phyloP scores from a whole-genome alignment of 1,140 invertebrate species.

The Diplogasteroides magnus region DNA sequence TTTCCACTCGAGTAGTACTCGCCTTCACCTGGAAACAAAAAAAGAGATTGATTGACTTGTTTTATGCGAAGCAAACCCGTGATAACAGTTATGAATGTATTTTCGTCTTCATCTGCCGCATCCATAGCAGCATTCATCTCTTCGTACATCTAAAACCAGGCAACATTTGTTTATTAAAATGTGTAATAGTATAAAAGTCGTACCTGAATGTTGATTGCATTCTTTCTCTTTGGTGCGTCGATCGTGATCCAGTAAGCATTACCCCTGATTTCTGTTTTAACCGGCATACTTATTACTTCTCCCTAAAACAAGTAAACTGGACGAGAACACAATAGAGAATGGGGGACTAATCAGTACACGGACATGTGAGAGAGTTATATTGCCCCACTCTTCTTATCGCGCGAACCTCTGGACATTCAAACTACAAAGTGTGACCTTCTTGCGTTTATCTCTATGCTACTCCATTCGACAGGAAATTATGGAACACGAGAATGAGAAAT shows the following conservation, averaged over 20 bases:
- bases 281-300: too few species aligned
- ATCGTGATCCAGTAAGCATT: neutral
- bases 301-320: too few species aligned
- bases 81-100: conserved; percentile 28
- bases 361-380: too few species aligned
- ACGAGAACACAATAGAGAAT: too few species aligned
- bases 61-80: conserved; percentile 12
- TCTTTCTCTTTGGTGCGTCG: neutral
- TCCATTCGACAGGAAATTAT: too few species aligned
- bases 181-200: neutral
- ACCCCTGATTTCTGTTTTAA: neutral
- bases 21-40: conserved; percentile 62
- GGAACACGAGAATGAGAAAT: too few species aligned
- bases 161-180: conserved; percentile 10
- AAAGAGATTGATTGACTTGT: conserved; percentile 5
- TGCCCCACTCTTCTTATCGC: too few species aligned
- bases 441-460: too few species aligned
- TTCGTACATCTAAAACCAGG: conserved; percentile 22
- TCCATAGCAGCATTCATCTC: conserved; percentile 15
- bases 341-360: too few species aligned
- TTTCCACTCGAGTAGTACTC: conserved; percentile 80
- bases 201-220: neutral
- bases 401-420: too few species aligned
- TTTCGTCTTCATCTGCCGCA: conserved; percentile 15
- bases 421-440: too few species aligned